Evolutionary conservation across 1,140 invertebrate species (phyloP), one percentile per base, ranked within the genome.

Genomic region (Probaryconus sp.): DNA sequence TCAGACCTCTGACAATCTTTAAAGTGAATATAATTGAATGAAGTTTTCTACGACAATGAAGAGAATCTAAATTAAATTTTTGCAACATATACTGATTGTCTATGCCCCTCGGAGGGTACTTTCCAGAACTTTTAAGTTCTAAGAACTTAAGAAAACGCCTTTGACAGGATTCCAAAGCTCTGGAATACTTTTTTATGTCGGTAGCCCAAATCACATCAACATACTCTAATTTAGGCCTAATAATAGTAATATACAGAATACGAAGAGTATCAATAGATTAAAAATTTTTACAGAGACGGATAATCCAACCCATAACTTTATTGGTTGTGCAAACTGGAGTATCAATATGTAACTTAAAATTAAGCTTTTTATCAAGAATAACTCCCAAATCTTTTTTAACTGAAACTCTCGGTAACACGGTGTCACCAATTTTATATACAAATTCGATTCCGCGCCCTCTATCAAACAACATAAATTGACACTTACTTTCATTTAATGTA

Each of bases 401-500:
- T 16, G 14, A 10, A 2, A 45, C 42, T 28, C 10, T 14, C 5
- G 1, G 26, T 7, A 24, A n/a, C n/a, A n/a, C n/a, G n/a, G n/a
- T n/a, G 21, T 24, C 3, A 24, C 3, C 21, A 24, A 24, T 24
- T 7, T 24, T 7, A 24, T 3, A 24, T 24, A 4, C 21, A 14
- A 14, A 45, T 7, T 6, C 0, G 2, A 45, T 16, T 16, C 3
- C 11, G 1, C 9, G 2, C 1, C 7, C 5, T 28, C 11, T 13
- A 48, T 33, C n/a, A 20, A 56, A 35, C 14, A 18, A 37, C 24
- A 71, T 55, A 1, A 38, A 13, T 2, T 47, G 10, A 14, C 56
- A 71, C 35, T 71, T 71, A 16, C 4, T 4, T 1, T 13, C 1
- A 51, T 72, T 72, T 9, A 72, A 10, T 7, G 3, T 7, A 31